Evolutionary conservation across 2,113 vertebrate genomes (phyloP), one percentile per base, ranked within the genome.

Genomic region (Accipiter virgatus): DNA sequence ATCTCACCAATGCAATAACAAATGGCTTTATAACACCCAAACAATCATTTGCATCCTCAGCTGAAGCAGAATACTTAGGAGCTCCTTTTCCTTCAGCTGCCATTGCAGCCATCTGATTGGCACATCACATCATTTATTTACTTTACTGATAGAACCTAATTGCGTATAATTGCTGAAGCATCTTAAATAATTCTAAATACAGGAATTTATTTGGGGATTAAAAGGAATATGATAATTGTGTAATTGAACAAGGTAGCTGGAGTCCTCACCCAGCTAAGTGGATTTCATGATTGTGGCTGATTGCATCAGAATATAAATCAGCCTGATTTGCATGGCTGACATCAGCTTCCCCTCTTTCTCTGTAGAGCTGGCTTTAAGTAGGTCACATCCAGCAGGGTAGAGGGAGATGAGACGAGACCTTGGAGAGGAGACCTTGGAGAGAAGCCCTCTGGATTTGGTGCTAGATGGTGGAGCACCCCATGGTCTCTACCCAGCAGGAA

Each of bases 101-200:
- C 81, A 89, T 66, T 88, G 42, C 87, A 95, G 78, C 48, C 70
- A 45, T 84, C 80, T 95, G 95, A 96, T 91, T 96, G 96, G 82
- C 82, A 88, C 77, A 83, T 68, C 52, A 38, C 74, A 67, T 75
- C 92, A 91, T 96, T 97, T 97, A 95, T 98, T 98, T 97, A 95
- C 93, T 97, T 97, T 95, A 79, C 87, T 93, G 89, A 92, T 96
- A 89, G 93, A 89, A 95, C 42, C 32, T 95, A 97, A 97, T 96
- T 97, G 96, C 83, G 26, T 87, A 91, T 98, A 98, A 97, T 97
- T 98, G 93, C 94, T 92, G 95, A 93, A 96, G 95, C 95, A 96
- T 96, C 95, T 96, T 92, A 96, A 97, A 95, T 96, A 97, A 97
- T 96, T 97, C 88, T 97, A 98, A 97, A 97, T 97, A 97, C 89